Evolutionary conservation across 2,113 vertebrate species (phyloP).

Genomic region (Lontra canadensis): DNA sequence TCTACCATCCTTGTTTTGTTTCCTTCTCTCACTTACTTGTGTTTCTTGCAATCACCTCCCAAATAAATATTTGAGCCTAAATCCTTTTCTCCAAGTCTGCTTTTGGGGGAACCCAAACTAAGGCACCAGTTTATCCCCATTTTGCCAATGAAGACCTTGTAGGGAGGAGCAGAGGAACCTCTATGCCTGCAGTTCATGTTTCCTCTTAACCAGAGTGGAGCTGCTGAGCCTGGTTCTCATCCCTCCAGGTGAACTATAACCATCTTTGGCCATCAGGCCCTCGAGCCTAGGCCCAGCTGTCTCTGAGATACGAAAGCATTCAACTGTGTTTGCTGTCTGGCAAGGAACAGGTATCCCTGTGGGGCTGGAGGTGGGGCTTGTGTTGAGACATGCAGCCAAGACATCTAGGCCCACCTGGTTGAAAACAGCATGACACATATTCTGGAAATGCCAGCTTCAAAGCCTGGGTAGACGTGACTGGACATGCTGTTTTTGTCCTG

Average conservation of each 20-base stretch:
- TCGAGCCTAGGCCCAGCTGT: not conserved
- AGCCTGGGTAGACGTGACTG: conserved; percentile 6
- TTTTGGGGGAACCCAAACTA: not conserved
- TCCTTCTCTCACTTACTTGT: not conserved
- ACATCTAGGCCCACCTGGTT: conserved; percentile 45
- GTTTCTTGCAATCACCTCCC: not conserved
- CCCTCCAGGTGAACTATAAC: not conserved
- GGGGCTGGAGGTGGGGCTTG: not conserved
- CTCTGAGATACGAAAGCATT: not conserved
- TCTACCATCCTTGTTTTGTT: not conserved
- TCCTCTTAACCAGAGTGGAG: not conserved
- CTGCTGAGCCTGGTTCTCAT: not conserved
- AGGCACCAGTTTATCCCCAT: not conserved
- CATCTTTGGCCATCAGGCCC: not conserved
- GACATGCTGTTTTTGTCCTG: conserved; percentile 65
- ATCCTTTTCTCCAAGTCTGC: not conserved
- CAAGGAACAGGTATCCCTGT: not conserved
- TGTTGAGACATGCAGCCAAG: not conserved
- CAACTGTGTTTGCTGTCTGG: not conserved
- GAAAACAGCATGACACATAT: conserved; percentile 60
- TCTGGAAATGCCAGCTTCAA: conserved; percentile 38
- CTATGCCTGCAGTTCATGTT: not conserved
- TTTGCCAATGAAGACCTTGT: not conserved
- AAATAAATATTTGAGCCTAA: not conserved
- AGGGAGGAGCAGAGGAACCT: not conserved